A percentile compares a stretch with the other conserved stretches of the same genome.
These are phyloP conservation scores for Peromyscus maniculatus DNA, from an alignment of 2,113 vertebrate species.

Conservation along the genomic window DNA sequence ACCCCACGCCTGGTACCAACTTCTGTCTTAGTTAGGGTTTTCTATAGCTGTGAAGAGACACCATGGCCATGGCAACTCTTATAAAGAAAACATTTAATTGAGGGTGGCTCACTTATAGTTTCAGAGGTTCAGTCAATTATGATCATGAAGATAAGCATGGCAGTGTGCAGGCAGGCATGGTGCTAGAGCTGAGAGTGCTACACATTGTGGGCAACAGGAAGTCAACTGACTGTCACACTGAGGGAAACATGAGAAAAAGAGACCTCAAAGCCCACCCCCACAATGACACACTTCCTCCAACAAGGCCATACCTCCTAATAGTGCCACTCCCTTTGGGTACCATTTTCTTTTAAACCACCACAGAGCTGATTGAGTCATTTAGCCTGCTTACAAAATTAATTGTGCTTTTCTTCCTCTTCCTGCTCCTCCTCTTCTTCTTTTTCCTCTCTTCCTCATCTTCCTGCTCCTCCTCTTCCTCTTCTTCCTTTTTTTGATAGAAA, in stretches of 20 bases:
- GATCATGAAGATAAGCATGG: neutral
- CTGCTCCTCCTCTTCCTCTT: neutral
- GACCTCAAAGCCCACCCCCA: neutral
- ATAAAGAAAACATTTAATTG: neutral
- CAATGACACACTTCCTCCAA: neutral
- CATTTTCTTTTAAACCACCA: neutral
- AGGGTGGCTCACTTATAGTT: neutral
- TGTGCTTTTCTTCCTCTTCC: neutral
- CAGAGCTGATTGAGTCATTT: constrained; percentile 38
- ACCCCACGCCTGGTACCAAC: no score
- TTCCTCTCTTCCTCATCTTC: no score
- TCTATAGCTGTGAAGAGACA: neutral
- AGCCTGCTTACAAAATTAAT: neutral
- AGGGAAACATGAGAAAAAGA: neutral
- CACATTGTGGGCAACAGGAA: neutral
- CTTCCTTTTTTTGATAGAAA: neutral
- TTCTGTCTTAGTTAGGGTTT: neutral
- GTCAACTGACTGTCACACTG: neutral
- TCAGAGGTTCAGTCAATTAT: neutral
- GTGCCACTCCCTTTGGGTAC: neutral
- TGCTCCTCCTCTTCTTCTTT: neutral
- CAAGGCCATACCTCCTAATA: neutral
- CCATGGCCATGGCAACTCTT: neutral
- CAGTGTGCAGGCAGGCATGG: neutral
- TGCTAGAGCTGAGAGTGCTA: neutral